Conservation (phyloP, 2,797 vertebrate genomes). For the Pangasius sanitwongsei region DNA sequence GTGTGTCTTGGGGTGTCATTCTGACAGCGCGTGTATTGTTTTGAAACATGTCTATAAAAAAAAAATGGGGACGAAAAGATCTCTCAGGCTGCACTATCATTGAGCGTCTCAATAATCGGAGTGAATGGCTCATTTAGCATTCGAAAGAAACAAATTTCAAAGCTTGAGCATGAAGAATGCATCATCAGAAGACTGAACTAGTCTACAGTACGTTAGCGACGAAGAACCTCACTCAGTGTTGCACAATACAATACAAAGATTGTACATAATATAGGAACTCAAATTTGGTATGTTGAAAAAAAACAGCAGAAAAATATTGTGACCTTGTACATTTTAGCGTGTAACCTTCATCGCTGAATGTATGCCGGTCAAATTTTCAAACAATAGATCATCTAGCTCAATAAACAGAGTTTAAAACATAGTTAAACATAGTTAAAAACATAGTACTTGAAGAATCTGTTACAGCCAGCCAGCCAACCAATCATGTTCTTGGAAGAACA, state of each 20-base stretch:
- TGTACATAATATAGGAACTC: too few relatives aligned
- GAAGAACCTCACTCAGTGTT: neutral
- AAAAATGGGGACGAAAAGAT: neutral
- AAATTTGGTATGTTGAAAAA: neutral
- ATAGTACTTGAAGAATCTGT: neutral
- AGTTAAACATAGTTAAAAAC: too few relatives aligned
- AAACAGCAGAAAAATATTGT: neutral
- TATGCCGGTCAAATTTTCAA: neutral
- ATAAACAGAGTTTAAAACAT: neutral
- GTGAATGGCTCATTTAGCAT: constrained; percentile 52
- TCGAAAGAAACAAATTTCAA: constrained; percentile 47
- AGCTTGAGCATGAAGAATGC: constrained; percentile 25
- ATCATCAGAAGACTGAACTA: neutral
- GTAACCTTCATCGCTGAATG: neutral
- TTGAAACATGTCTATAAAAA: constrained; percentile 30
- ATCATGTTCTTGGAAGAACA: neutral
- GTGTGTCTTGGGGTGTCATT: neutral
- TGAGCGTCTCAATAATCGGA: constrained; percentile 45
- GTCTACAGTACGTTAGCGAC: neutral
- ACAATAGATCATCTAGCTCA: neutral
- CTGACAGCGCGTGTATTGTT: constrained; percentile 39
- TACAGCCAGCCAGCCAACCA: neutral
- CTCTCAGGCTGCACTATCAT: constrained; percentile 44
- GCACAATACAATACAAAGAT: neutral
- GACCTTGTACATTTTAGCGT: neutral